Base-by-base conservation (phyloP, 2,113 vertebrate species). In the Thamnaconus septentrionalis region DNA sequence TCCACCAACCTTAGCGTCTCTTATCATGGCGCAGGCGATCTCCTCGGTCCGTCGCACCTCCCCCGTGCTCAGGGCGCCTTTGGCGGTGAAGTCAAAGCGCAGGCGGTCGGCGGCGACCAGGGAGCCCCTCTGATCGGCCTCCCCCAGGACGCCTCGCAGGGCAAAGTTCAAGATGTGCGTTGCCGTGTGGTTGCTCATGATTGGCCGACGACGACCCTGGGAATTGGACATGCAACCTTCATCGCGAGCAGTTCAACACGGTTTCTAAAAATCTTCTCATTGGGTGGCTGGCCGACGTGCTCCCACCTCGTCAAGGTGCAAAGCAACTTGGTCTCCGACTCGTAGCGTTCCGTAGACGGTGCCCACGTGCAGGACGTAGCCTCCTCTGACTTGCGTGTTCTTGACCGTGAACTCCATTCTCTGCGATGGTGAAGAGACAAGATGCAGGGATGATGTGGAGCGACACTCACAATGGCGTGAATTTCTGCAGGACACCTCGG, bases 131-230 rank as follows among this genome's bases (percentile, higher is more conserved):
- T 99, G 97, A 80, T 99, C 97, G 0, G 97, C 97, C 73, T 98
- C 97, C 0, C 97, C 96, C 51, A 99, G 78, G n/a, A 99, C 95
- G 0, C 91, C 91, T 41, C 96, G 93, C 80, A 99, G 82, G 54
- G 95, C 95, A 0, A 96, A 98, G 93, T 98, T 99, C 52, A 99
- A 89, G 79, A 99, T 96, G 91, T 99, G 97, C 0, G 97, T 99
- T 46, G 94, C 94, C 0, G 97, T 98, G 88, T 99, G 97, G 90
- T 99, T 99, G 87, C 94, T 98, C 97, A 99, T 99, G 82, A 98
- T 85, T 0, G 94, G 93, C 76, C 94, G 90, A 0, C 97, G 91
- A 8, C 95, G 93, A 2, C 93, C 85, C 97, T 99, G 77, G 51
- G 51, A 7, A 10, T 4, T 2, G 18, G 18, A 31, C 1, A 31